Base-by-base conservation (phyloP, 2,888 invertebrate genomes). In the Seira sanloemensis region DNA sequence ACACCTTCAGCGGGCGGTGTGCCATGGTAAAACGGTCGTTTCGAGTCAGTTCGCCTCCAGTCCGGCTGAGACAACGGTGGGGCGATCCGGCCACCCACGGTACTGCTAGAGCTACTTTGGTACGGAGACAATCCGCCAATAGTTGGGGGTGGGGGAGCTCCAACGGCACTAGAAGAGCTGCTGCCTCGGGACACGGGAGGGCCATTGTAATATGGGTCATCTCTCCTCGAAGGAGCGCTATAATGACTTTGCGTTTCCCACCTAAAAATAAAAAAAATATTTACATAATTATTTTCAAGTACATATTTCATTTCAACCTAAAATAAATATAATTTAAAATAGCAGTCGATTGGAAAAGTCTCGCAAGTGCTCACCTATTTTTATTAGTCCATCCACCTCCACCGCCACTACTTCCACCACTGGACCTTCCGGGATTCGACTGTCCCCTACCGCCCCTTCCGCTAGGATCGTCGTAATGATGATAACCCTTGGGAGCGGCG, bases 11-110 rank as follows among this genome's bases (percentile, higher is more conserved):
- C 25, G 16, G 68, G 4, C 12, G 73, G 24, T 37, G 72, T 2
- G 27, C 67, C 77, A 0, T 37, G n/a, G 23, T 82, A 82, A 77
- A 77, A 82, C 50, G 50, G 77, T 37, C 86, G 54, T 54, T 86
- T 86, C 9, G 86, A 79, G 37, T 86, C 80, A 46, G 78, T 86
- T 62, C 86, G 27, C n/a, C 86, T 79, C 86, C 86, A 84, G n/a
- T 79, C 80, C 7, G 82, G 68, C 46, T 75, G 79, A 12, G 78
- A 76, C 23, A 86, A 71, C 1, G 86, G 86, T 21, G 86, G 86
- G 9, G 86, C 86, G 25, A 86, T 84, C 7, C 86, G 62, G 25
- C 84, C 86, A 7, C 78, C 78, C 46, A 72, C 78, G 0, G 67
- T 71, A 72, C 78, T 78, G 78, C 77, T 65, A 69, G 72, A 72